A percentile compares a stretch with the other conserved stretches of the same genome.
Evolutionary conservation across 2,888 invertebrate species (phyloP).

Genomic region (Patella depressa): DNA sequence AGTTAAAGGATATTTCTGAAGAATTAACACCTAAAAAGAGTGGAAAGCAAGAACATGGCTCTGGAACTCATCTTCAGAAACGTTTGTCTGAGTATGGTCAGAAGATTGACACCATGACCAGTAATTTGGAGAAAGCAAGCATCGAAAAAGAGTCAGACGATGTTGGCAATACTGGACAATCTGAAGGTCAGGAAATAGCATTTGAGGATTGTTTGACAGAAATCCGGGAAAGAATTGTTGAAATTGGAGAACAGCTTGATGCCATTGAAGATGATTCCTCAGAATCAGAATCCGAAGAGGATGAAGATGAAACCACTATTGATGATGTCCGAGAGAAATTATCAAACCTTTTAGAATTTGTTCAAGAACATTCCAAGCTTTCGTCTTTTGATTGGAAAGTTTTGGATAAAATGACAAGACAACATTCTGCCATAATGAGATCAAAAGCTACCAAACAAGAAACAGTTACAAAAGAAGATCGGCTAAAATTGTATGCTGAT

Average conservation of each 20-base stretch:
- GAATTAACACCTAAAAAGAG: slow-evolving; percentile 29
- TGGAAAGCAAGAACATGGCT: slow-evolving; percentile 29
- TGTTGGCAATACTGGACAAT: slow-evolving; percentile 26
- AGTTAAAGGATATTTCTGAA: slow-evolving; percentile 48
- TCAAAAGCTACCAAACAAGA: slow-evolving; percentile 39
- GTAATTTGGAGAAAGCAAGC: slow-evolving; percentile 44
- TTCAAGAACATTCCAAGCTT: slow-evolving; percentile 53
- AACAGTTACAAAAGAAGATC: slow-evolving; percentile 26
- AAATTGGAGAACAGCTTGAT: slow-evolving; percentile 43
- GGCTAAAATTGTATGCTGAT: slow-evolving; percentile 52
- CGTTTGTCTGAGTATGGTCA: slow-evolving; percentile 49
- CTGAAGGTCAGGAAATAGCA: slow-evolving; percentile 42
- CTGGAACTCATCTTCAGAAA: slow-evolving; percentile 39
- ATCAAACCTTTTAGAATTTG: slow-evolving; percentile 48
- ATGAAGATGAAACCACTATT: slow-evolving; percentile 39
- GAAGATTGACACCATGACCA: slow-evolving; percentile 49
- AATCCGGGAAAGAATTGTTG: slow-evolving; percentile 48
- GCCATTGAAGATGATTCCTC: slow-evolving; percentile 52
- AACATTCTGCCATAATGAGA: slow-evolving; percentile 35
- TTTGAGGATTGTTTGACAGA: slow-evolving; percentile 54
- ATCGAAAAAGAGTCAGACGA: slow-evolving; percentile 36
- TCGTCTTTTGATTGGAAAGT: slow-evolving; percentile 57
- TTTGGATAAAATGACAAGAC: slow-evolving; percentile 51
- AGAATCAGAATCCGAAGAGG: slow-evolving; percentile 55
- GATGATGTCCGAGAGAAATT: slow-evolving; percentile 53